Base-by-base conservation (phyloP, 2,113 vertebrate genomes). In the Toxotes jaculatrix region DNA sequence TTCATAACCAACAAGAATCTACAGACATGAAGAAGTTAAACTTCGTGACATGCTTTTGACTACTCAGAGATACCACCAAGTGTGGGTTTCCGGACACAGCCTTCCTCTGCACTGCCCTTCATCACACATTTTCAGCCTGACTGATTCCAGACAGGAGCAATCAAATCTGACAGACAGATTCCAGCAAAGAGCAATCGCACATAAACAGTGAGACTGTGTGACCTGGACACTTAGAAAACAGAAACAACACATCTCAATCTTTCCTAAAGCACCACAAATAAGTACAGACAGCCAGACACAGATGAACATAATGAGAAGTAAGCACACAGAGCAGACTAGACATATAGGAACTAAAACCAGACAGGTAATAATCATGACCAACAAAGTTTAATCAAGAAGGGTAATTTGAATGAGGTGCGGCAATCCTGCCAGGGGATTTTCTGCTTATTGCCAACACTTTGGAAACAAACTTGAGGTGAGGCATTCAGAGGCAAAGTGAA, bases 341-440 rank as follows among this genome's bases (percentile, higher is more conserved):
- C 76, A 81, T 72, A 87, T 47, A 21, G n/a, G 81, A 31, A 64
- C 67, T 47, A 34, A 77, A 76, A 79, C 32, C 85, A 90, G 88
- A 88, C 77, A 79, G 70, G 78, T 84, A 79, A 86, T 81, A 74
- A 80, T 77, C 79, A 62, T n/a, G 40, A 82, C 60, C 42, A 17
- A 74, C 43, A 72, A 67, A 60, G 56, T 61, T 72, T 65, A 69
- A 80, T 78, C 56, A 74, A 62, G 59, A 74, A 69, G 56, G 75
- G 40, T 57, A 57, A 91, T 86, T 87, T 79, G 36, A 78, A 40
- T 14, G 51, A 69, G 49, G 74, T 66, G 62, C 36, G 59, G 53
- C 45, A 34, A 83, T 65, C 36, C 13, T 55, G 55, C 23, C 59
- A 11, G 71, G 70, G 70, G 59, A 71, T 82, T 89, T 77, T 81